These are phyloP conservation scores for Plectrocnemia conspersa DNA, from an alignment of 1,140 invertebrate species.

Conservation along the genomic window DNA sequence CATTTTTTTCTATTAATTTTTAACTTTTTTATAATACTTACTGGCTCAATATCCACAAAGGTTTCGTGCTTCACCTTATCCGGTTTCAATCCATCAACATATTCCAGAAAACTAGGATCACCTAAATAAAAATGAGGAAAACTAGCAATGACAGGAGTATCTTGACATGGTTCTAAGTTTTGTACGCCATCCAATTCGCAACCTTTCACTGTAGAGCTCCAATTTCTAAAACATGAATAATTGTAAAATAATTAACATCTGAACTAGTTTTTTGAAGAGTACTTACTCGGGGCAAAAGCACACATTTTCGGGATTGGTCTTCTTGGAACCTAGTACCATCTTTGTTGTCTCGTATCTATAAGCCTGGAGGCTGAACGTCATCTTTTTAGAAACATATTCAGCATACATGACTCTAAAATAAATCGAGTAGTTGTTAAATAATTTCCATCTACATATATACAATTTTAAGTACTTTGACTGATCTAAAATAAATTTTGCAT, in stretches of 20 bases:
- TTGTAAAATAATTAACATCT: neutral
- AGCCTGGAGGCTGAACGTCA: slow-evolving; percentile 43
- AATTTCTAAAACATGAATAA: slow-evolving; percentile 40
- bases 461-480: too few species aligned
- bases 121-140: slow-evolving; percentile 60
- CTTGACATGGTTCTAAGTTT: slow-evolving; percentile 49
- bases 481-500: too few species aligned
- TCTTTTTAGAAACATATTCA: slow-evolving; percentile 38
- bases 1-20: too few species aligned
- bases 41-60: slow-evolving; percentile 57
- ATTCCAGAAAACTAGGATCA: slow-evolving; percentile 48
- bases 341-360: slow-evolving; percentile 45
- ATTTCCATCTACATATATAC: too few species aligned
- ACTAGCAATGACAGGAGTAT: slow-evolving; percentile 54
- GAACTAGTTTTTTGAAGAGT: neutral
- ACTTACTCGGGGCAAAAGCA: slow-evolving; percentile 50
- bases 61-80: slow-evolving; percentile 54
- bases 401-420: slow-evolving; percentile 45
- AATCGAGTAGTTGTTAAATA: slow-evolving; percentile 6
- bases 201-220: slow-evolving; percentile 45
- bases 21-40: slow-evolving; percentile 40
- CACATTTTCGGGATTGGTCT: slow-evolving; percentile 44
- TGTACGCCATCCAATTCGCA: slow-evolving; percentile 49
- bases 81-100: slow-evolving; percentile 52
- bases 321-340: slow-evolving; percentile 41